phyloP scores from a whole-genome alignment of 2,113 vertebrate species.

The Terrapene triunguis region DNA sequence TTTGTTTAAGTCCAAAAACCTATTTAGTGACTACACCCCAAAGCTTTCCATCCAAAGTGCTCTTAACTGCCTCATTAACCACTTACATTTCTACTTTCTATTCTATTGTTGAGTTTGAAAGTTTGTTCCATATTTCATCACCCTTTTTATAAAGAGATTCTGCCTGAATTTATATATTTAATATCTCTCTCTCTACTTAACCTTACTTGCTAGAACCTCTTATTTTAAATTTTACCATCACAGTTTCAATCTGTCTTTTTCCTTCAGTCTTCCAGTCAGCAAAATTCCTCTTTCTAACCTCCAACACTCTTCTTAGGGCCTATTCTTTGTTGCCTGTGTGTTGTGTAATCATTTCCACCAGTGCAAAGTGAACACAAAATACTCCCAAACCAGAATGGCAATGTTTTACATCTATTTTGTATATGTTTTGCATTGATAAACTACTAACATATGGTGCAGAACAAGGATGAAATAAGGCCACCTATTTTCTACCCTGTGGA shows the following conservation, averaged over 20 bases:
- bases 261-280: background rate
- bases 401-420: background rate
- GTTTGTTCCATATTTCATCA: background rate
- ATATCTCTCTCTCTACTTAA: slow-evolving; percentile 26
- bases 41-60: background rate
- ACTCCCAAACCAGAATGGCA: background rate
- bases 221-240: slow-evolving; percentile 26
- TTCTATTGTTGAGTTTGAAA: background rate
- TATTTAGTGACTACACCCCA: background rate
- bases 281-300: background rate
- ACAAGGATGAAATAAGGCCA: background rate
- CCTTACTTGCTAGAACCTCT: slow-evolving; percentile 55
- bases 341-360: background rate
- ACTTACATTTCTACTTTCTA: background rate
- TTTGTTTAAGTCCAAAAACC: background rate
- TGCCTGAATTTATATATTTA: background rate
- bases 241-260: background rate
- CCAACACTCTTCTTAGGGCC: background rate
- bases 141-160: slow-evolving; percentile 31
- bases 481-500: background rate
- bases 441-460: background rate
- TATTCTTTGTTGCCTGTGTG: background rate
- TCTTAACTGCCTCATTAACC: background rate
- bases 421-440: background rate
- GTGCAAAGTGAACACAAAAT: background rate